Evolutionary conservation across 2,888 invertebrate genomes (phyloP).

Genomic region (Drosophila birchii): DNA sequence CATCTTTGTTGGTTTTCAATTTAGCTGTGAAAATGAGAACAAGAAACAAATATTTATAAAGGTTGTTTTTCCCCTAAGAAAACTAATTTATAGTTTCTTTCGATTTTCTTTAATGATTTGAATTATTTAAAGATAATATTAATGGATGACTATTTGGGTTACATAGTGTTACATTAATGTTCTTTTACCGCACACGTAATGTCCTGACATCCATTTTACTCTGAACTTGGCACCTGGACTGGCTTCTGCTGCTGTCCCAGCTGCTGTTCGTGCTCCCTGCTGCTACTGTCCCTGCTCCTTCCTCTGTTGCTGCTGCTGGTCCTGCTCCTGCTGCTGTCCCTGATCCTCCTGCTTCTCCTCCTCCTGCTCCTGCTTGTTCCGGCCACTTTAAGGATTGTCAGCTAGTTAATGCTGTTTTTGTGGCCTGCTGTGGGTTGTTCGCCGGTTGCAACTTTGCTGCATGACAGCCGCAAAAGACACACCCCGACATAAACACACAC

Average conservation of each 20-base stretch:
- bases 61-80: not conserved
- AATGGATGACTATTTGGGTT: not conserved
- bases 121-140: not conserved
- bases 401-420: conserved; percentile 51
- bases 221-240: conserved; percentile 20
- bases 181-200: conserved; percentile 4
- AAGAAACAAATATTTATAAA: conserved; percentile 12
- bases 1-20: conserved; percentile 42
- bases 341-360: not conserved
- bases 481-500: not conserved
- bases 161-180: conserved; percentile 10
- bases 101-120: not conserved
- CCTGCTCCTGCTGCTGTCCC: not conserved
- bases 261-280: not conserved
- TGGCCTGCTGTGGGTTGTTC: conserved; percentile 43
- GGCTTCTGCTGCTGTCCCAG: not conserved
- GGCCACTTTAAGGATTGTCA: conserved; percentile 32
- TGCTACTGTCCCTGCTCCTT: not conserved
- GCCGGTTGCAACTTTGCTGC: conserved; percentile 61
- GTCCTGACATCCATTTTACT: conserved; percentile 19
- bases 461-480: conserved; percentile 48
- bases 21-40: conserved; percentile 17
- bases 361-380: conserved; percentile 6
- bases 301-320: not conserved
- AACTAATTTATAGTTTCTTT: not conserved